A percentile compares a stretch with the other conserved stretches of the same genome.
phyloP scores from a whole-genome alignment of 2,797 vertebrate genomes.

The Semotilus atromaculatus region DNA sequence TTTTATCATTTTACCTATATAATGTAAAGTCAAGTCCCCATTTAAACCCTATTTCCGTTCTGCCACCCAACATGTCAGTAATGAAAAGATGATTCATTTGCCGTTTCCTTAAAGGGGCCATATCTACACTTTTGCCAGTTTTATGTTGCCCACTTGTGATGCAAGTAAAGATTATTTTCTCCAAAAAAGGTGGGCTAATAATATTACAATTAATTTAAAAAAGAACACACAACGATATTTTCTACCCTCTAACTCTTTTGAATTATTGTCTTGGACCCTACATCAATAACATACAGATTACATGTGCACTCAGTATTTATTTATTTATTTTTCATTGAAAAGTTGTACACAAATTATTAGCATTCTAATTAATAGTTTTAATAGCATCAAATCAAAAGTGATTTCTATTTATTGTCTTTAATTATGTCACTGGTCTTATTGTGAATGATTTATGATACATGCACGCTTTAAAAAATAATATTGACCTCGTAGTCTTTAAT shows the following conservation, averaged over 20 bases:
- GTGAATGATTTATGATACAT: neutral
- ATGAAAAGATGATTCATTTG: constrained; percentile 32
- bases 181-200: neutral
- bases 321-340: neutral
- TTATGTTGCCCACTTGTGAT: neutral
- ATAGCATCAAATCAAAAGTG: neutral
- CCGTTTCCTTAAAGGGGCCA: constrained; percentile 3
- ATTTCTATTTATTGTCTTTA: neutral
- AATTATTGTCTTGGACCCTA: neutral
- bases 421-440: neutral
- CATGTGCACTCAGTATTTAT: neutral
- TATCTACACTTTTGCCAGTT: neutral
- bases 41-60: neutral
- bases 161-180: neutral
- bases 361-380: neutral
- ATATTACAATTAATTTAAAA: neutral
- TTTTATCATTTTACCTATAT: neutral
- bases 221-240: neutral
- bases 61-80: neutral
- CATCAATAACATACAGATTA: neutral
- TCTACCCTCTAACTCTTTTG: neutral
- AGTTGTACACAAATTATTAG: neutral
- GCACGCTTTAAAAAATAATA: too few relatives aligned
- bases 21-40: neutral
- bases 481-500: too few relatives aligned